phyloP scores from a whole-genome alignment of 2,113 vertebrate species.

The Syngnathus scovelli region DNA sequence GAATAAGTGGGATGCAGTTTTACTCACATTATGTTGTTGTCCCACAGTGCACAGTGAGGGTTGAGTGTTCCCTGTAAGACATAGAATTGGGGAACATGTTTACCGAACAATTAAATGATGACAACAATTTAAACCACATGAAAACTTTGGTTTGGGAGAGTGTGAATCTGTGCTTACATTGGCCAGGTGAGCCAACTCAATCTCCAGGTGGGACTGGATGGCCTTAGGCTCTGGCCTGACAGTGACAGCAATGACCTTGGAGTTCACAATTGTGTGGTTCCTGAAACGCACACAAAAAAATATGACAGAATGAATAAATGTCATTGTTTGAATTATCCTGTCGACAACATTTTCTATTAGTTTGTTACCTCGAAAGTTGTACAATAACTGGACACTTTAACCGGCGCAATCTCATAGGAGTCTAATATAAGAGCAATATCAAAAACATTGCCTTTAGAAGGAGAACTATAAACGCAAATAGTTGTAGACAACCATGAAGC shows the following conservation, averaged over 20 bases:
- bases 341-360: neutral
- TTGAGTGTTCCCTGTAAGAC: constrained; percentile 86
- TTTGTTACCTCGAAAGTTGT: no score
- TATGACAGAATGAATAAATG: constrained; percentile 1
- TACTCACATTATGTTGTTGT: constrained; percentile 91
- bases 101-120: constrained; percentile 7
- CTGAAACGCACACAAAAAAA: constrained; percentile 64
- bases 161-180: constrained; percentile 81
- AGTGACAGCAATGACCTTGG: constrained; percentile 96
- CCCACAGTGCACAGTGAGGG: constrained; percentile 95
- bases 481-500: neutral
- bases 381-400: neutral
- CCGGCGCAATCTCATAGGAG: neutral
- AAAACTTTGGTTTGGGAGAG: constrained; percentile 11
- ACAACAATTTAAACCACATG: constrained; percentile 7
- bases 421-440: neutral
- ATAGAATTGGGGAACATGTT: constrained; percentile 39
- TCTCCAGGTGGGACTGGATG: constrained; percentile 86
- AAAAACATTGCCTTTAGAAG: neutral
- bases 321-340: neutral
- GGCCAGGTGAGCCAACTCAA: constrained; percentile 91
- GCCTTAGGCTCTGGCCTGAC: constrained; percentile 90
- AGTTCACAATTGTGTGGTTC: constrained; percentile 96
- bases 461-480: neutral
- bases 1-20: constrained; percentile 12